phyloP scores from a whole-genome alignment of 1,140 invertebrate genomes.

The Arion vulgaris region DNA sequence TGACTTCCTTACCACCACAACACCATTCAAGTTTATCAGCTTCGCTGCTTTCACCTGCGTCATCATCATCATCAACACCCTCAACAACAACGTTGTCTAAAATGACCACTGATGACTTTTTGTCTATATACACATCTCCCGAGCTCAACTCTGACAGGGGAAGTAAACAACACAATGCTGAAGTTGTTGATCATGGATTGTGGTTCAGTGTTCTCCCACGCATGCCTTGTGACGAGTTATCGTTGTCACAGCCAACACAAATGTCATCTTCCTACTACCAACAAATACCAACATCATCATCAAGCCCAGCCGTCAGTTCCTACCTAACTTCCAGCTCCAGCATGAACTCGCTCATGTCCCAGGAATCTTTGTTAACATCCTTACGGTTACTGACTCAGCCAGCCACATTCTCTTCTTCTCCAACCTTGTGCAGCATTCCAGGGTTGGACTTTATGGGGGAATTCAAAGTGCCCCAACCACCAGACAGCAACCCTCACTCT shows the following conservation, averaged over 20 bases:
- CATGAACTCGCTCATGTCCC: background rate
- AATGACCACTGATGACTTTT: background rate
- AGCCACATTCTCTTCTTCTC: background rate
- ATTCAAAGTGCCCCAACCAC: constrained; percentile 62
- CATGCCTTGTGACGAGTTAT: constrained; percentile 77
- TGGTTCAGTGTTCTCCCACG: constrained; percentile 80
- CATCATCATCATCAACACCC: constrained; percentile 46
- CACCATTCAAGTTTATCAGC: constrained; percentile 13
- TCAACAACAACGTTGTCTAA: constrained; percentile 18
- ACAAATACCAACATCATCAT: constrained; percentile 4
- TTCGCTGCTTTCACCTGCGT: constrained; percentile 38
- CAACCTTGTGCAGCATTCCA: constrained; percentile 38
- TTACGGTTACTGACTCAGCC: constrained; percentile 12
- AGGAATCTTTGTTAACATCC: constrained; percentile 4
- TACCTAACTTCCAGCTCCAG: background rate
- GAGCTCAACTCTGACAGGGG: constrained; percentile 51
- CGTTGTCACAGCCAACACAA: constrained; percentile 59
- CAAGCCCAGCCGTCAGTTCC: constrained; percentile 10
- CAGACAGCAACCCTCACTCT: constrained; percentile 41
- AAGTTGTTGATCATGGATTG: constrained; percentile 67
- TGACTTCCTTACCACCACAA: constrained; percentile 14
- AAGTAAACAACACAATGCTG: constrained; percentile 47
- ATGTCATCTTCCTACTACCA: background rate
- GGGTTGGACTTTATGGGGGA: constrained; percentile 44
- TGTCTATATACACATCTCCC: constrained; percentile 37